These are phyloP conservation scores for Spea hammondii DNA, from an alignment of 2,797 vertebrate species.

Conservation along the genomic window DNA sequence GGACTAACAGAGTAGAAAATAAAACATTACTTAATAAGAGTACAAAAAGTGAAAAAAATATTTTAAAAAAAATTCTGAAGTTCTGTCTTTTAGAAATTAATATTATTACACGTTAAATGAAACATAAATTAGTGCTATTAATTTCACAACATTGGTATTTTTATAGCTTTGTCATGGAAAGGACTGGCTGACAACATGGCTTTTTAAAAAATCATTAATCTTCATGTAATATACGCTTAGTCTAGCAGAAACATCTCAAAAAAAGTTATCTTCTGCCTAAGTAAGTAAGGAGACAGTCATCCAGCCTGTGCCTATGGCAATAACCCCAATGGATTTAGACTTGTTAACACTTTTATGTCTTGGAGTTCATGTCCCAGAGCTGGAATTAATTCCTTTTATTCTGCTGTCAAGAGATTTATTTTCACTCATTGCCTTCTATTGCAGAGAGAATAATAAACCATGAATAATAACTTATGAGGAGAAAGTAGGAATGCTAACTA, in stretches of 20 bases:
- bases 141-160: not conserved
- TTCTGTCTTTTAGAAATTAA: too few relatives aligned
- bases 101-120: too few relatives aligned
- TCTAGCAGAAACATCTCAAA: conserved; percentile 59
- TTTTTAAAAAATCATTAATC: conserved; percentile 53
- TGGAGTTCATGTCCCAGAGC: conserved; percentile 41
- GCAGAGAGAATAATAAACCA: conserved; percentile 31
- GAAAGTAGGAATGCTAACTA: conserved; percentile 19
- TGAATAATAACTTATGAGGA: not conserved
- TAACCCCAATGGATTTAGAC: conserved; percentile 37
- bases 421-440: conserved; percentile 37
- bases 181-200: conserved; percentile 5
- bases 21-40: too few relatives aligned
- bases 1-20: too few relatives aligned
- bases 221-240: conserved; percentile 63
- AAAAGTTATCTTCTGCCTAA: conserved; percentile 57
- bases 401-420: conserved; percentile 37
- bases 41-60: too few relatives aligned
- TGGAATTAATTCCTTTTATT: conserved; percentile 50
- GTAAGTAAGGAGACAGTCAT: conserved; percentile 53
- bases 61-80: too few relatives aligned
- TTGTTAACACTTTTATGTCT: conserved; percentile 50
- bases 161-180: not conserved
- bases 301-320: conserved; percentile 39
- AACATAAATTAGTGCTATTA: too few relatives aligned